These are phyloP conservation scores for Pogonus chalceus DNA, from an alignment of 1,140 invertebrate species.

Conservation along the genomic window DNA sequence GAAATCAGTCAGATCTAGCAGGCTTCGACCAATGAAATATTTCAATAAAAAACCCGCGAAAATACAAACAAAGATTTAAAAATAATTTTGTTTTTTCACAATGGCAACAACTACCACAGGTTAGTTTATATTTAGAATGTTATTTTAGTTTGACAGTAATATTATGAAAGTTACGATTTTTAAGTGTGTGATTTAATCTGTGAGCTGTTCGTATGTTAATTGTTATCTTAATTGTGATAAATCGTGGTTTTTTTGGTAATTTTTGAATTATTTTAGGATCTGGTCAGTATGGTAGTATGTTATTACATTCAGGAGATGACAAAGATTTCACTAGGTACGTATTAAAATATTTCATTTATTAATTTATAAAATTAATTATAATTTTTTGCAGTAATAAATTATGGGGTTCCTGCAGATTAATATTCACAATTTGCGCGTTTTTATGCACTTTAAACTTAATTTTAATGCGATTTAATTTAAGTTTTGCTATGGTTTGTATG, in stretches of 20 bases:
- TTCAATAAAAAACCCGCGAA: too few relatives aligned
- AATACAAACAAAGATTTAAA: too few relatives aligned
- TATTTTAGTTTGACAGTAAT: too few relatives aligned
- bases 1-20: too few relatives aligned
- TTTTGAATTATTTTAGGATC: neutral
- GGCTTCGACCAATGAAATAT: too few relatives aligned
- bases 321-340: neutral
- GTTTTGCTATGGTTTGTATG: conserved; percentile 8
- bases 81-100: too few relatives aligned
- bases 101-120: neutral
- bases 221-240: too few relatives aligned
- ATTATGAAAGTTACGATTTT: too few relatives aligned
- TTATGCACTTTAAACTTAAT: neutral
- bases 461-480: conserved; percentile 5
- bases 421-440: neutral
- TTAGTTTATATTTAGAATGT: neutral
- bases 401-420: conserved; percentile 2
- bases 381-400: neutral
- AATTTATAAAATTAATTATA: too few relatives aligned
- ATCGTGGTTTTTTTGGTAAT: too few relatives aligned
- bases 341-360: neutral
- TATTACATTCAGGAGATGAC: neutral
- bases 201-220: too few relatives aligned
- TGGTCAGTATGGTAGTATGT: neutral
- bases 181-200: too few relatives aligned